A percentile compares a stretch with the other conserved stretches of the same genome.
Conservation (phyloP, 1,140 invertebrate genomes). For the Heterodera carotae region DNA sequence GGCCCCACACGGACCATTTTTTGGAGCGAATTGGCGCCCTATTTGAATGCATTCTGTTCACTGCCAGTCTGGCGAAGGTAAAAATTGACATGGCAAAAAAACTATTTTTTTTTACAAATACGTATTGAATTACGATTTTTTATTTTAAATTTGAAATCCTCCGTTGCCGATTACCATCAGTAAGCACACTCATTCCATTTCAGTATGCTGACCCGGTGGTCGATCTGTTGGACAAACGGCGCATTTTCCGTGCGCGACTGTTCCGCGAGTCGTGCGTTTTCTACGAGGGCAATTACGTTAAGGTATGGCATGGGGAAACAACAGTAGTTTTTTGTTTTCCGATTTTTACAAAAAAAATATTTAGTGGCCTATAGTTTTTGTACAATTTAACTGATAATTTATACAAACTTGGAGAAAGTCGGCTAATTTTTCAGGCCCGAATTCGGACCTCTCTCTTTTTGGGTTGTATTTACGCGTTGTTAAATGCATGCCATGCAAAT, state of each 20-base stretch:
- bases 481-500: conserved; percentile 43
- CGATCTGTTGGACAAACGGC: conserved; percentile 95
- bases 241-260: conserved; percentile 82
- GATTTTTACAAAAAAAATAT: no score
- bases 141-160: no score
- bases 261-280: conserved; percentile 99
- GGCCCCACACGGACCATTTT: conserved; percentile 98
- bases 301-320: conserved; percentile 65
- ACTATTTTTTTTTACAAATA: not conserved
- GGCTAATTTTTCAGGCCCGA: no score
- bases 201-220: conserved; percentile 98
- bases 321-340: no score
- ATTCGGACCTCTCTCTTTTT: no score
- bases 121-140: no score
- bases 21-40: conserved; percentile 94
- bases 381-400: no score
- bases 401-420: no score
- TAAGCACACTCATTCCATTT: no score
- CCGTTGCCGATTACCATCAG: no score
- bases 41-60: conserved; percentile 98
- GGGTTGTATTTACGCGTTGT: not conserved
- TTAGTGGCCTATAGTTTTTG: no score
- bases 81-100: conserved; percentile 20
- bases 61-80: conserved; percentile 93
- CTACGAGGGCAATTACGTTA: conserved; percentile 98